A percentile compares a stretch with the other conserved stretches of the same genome.
phyloP scores from a whole-genome alignment of 2,113 vertebrate genomes.

The Corydoras maculifer region DNA sequence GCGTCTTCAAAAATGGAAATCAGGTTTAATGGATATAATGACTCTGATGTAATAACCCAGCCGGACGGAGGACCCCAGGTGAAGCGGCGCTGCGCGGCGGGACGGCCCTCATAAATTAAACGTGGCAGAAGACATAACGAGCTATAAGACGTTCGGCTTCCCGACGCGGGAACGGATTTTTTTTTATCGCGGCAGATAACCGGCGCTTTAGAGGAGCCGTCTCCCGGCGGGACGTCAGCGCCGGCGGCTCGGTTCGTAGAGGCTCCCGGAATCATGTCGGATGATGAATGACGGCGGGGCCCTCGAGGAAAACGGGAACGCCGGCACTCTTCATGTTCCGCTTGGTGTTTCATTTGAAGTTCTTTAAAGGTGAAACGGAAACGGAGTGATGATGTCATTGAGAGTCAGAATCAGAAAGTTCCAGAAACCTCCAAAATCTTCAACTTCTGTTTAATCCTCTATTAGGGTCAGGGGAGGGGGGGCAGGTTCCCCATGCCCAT shows the following conservation, averaged over 20 bases:
- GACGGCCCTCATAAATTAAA: conserved; percentile 13
- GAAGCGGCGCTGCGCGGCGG: background rate
- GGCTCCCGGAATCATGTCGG: background rate
- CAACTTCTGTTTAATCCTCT: too few relatives aligned
- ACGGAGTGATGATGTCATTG: too few relatives aligned
- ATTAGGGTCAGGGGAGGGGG: too few relatives aligned
- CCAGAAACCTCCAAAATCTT: too few relatives aligned
- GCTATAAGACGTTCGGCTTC: background rate
- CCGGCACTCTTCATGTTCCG: background rate
- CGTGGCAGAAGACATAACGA: conserved; percentile 2
- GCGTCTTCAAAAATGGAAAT: background rate
- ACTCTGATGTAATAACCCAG: conserved; percentile 68
- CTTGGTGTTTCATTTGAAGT: background rate
- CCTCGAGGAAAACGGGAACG: background rate
- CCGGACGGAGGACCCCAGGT: conserved; percentile 39
- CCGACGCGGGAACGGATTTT: background rate
- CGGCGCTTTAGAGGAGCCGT: conserved; percentile 4
- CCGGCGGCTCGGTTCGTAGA: conserved; percentile 3
- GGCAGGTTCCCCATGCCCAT: too few relatives aligned
- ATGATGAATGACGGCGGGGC: conserved; percentile 5
- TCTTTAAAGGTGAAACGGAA: background rate
- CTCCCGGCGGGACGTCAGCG: background rate
- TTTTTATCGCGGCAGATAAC: background rate
- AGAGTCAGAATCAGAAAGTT: too few relatives aligned
- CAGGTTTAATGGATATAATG: conserved; percentile 60